Percentiles rank a stretch among this genome's conserved stretches.
Evolutionary conservation across 2,113 vertebrate species (phyloP).

Genomic region (Misgurnus mizolepis): DNA sequence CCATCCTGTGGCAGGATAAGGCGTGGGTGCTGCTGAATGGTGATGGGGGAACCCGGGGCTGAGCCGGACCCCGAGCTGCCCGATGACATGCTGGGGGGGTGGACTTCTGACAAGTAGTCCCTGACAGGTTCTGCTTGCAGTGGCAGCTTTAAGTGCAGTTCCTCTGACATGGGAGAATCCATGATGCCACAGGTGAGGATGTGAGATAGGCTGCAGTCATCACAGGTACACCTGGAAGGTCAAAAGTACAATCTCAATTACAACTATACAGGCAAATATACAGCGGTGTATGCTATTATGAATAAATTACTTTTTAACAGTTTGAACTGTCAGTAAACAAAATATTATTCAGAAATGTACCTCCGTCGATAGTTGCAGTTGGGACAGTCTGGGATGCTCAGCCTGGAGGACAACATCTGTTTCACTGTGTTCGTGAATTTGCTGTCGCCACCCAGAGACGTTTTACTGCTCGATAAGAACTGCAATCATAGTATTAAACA

Average conservation of each 20-base stretch:
- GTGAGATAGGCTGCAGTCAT: constrained; percentile 98
- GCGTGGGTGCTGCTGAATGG: constrained; percentile 86
- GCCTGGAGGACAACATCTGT: constrained; percentile 89
- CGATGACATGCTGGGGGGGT: constrained; percentile 90
- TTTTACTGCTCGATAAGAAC: constrained; percentile 79
- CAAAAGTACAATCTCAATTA: not conserved
- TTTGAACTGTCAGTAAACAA: too few relatives aligned
- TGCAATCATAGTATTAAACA: not conserved
- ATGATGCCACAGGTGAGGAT: constrained; percentile 97
- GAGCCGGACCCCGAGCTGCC: constrained; percentile 95
- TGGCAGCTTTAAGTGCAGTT: constrained; percentile 88
- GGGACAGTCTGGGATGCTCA: constrained; percentile 95
- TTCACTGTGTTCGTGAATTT: constrained; percentile 96
- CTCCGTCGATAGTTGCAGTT: constrained; percentile 96
- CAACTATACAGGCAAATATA: not conserved
- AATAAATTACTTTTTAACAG: too few relatives aligned
- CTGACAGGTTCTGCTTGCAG: constrained; percentile 84
- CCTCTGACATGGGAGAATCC: constrained; percentile 91
- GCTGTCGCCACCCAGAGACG: constrained; percentile 82
- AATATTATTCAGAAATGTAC: constrained; percentile 67
- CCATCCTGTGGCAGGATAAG: constrained; percentile 81
- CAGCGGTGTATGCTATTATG: not conserved
- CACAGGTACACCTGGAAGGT: constrained; percentile 87
- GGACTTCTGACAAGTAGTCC: constrained; percentile 87
- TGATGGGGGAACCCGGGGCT: constrained; percentile 91